A percentile compares a stretch with the other conserved stretches of the same genome.
Conservation (phyloP, 2,888 invertebrate genomes). For the Trissolcus japonicus region DNA sequence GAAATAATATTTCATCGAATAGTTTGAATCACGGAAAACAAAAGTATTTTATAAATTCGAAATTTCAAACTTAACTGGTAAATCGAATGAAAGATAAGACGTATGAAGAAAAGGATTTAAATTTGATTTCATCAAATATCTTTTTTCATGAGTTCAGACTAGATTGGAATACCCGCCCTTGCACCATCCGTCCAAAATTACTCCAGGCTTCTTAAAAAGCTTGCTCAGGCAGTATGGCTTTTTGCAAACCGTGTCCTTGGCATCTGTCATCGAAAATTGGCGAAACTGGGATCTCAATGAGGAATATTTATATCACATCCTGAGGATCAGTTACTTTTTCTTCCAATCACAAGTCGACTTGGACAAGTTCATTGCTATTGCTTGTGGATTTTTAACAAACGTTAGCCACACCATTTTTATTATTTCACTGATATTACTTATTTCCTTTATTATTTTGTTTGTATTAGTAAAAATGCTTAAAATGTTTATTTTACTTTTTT, state of each 20-base stretch:
- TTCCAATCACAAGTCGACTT: slow-evolving; percentile 61
- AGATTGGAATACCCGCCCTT: slow-evolving; percentile 83
- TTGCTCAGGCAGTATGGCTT: slow-evolving; percentile 83
- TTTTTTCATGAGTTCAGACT: slow-evolving; percentile 61
- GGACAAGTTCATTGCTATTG: slow-evolving; percentile 68
- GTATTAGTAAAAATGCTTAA: no score
- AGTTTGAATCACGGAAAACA: no score
- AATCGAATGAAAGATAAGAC: no score
- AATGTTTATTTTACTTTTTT: neutral
- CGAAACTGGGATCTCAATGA: slow-evolving; percentile 66
- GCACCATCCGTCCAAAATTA: slow-evolving; percentile 84
- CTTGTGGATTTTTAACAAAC: slow-evolving; percentile 69
- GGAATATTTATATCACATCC: slow-evolving; percentile 66
- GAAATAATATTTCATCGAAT: no score
- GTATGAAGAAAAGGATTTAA: no score
- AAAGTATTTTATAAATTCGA: no score
- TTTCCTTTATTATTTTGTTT: neutral
- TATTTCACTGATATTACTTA: neutral
- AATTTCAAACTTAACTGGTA: no score
- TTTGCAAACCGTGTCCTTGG: slow-evolving; percentile 59
- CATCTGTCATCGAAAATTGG: slow-evolving; percentile 65
- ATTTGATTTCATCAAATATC: slow-evolving; percentile 10
- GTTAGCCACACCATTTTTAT: slow-evolving; percentile 60
- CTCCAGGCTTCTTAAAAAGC: slow-evolving; percentile 87
- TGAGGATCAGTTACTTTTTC: slow-evolving; percentile 64